phyloP scores from a whole-genome alignment of 1,140 invertebrate genomes.

The Listronotus bonariensis region DNA sequence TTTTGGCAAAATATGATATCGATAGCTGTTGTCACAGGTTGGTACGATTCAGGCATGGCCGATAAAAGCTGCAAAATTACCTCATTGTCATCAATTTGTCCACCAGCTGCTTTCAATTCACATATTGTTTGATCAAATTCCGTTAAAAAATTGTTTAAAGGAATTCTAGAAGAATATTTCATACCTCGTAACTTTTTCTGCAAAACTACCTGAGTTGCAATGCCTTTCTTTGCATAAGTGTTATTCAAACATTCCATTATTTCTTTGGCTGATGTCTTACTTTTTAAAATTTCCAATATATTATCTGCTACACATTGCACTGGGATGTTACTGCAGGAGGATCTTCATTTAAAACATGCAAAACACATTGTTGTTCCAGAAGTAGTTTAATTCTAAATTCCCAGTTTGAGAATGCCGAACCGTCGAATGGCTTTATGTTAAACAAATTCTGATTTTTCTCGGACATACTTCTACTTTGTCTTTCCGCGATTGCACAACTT shows the following conservation, averaged over 20 bases:
- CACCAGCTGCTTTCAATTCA: slow-evolving; percentile 15
- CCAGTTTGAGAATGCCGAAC: slow-evolving; percentile 25
- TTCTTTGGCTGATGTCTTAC: not conserved
- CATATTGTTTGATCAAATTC: slow-evolving; percentile 27
- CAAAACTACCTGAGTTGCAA: too few relatives aligned
- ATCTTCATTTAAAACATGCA: too few relatives aligned
- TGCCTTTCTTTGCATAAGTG: not conserved
- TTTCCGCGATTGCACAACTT: too few relatives aligned
- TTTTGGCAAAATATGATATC: too few relatives aligned
- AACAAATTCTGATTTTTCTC: slow-evolving; percentile 36
- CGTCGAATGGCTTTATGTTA: slow-evolving; percentile 27
- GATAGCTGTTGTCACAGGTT: too few relatives aligned
- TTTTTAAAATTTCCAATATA: not conserved
- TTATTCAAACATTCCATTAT: slow-evolving; percentile 5
- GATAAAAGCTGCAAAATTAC: slow-evolving; percentile 18
- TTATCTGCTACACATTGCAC: slow-evolving; percentile 7
- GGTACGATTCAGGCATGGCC: too few relatives aligned
- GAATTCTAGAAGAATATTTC: too few relatives aligned
- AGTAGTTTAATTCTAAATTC: too few relatives aligned
- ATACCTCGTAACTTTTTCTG: too few relatives aligned
- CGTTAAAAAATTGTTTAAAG: slow-evolving; percentile 6
- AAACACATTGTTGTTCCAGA: too few relatives aligned
- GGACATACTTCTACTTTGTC: too few relatives aligned
- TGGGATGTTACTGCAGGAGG: too few relatives aligned
- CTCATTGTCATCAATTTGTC: slow-evolving; percentile 1